Conservation (phyloP, 2,113 vertebrate genomes). For the Aramus guarauna region DNA sequence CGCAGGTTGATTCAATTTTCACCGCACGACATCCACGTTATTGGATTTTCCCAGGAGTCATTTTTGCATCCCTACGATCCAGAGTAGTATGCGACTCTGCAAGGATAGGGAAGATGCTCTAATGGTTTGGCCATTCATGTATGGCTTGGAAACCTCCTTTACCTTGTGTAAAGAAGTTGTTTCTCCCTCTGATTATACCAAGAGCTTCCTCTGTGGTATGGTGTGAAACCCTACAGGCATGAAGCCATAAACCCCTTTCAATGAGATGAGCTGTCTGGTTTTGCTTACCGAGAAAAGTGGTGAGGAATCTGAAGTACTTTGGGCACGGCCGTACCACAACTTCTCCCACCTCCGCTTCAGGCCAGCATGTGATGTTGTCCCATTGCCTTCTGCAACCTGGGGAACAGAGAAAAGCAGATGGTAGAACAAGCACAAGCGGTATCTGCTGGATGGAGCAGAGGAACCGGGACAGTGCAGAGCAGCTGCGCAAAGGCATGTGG, state of each 20-base stretch:
- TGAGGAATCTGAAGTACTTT: constrained; percentile 81
- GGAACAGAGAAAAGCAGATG: not conserved
- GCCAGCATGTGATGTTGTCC: constrained; percentile 93
- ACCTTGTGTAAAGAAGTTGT: not conserved
- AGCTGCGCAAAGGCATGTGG: not conserved
- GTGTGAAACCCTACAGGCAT: not conserved
- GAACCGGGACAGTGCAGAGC: not conserved
- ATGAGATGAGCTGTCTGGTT: not conserved
- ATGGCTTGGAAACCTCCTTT: not conserved
- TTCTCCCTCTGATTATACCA: not conserved
- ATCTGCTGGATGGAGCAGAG: not conserved
- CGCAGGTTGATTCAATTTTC: not conserved
- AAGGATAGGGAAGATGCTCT: not conserved
- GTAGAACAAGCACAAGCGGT: accelerated
- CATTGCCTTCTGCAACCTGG: constrained; percentile 87
- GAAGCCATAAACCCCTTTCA: not conserved
- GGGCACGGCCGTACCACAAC: constrained; percentile 83
- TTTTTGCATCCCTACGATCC: not conserved
- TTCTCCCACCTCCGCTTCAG: constrained; percentile 81
- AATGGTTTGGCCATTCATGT: not conserved
- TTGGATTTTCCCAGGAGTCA: not conserved
- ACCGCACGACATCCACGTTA: not conserved
- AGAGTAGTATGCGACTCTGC: not conserved
- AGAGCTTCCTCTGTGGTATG: not conserved
- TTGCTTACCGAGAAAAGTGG: constrained; percentile 73